Conservation (phyloP, 2,888 invertebrate species). For the Synergus laeviventris region DNA sequence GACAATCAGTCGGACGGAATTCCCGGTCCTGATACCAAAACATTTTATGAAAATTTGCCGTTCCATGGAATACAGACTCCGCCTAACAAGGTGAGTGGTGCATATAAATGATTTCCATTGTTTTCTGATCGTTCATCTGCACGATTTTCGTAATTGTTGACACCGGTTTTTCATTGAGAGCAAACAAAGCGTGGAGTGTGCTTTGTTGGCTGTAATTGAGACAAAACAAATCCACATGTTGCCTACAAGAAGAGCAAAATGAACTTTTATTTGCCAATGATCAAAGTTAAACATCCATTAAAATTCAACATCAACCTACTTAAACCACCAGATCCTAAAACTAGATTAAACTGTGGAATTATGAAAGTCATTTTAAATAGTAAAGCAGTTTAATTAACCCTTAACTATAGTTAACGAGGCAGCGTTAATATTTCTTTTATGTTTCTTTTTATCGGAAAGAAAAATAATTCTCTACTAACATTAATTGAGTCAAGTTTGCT, state of each 20-base stretch:
- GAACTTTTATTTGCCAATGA: neutral
- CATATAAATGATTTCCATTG: neutral
- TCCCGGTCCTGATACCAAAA: constrained; percentile 88
- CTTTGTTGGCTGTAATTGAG: constrained; percentile 18
- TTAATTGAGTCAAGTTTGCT: neutral
- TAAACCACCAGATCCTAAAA: neutral
- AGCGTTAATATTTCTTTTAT: neutral
- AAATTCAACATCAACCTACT: neutral
- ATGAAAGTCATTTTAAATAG: constrained; percentile 22
- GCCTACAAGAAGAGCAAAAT: neutral
- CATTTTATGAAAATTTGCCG: constrained; percentile 94
- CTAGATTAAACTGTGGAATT: neutral
- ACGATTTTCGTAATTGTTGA: constrained; percentile 28
- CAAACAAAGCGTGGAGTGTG: constrained; percentile 15
- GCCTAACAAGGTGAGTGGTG: constrained; percentile 90
- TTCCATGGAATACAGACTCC: constrained; percentile 96
- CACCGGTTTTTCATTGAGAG: neutral
- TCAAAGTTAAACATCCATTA: neutral
- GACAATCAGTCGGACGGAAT: constrained; percentile 81
- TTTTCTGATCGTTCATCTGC: neutral
- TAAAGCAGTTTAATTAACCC: constrained; percentile 10
- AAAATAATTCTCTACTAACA: neutral
- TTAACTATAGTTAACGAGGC: neutral
- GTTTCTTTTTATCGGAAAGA: neutral
- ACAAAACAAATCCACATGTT: neutral